Evolutionary conservation across 2,797 vertebrate species (phyloP).

Genomic region (Sebastolobus alascanus): DNA sequence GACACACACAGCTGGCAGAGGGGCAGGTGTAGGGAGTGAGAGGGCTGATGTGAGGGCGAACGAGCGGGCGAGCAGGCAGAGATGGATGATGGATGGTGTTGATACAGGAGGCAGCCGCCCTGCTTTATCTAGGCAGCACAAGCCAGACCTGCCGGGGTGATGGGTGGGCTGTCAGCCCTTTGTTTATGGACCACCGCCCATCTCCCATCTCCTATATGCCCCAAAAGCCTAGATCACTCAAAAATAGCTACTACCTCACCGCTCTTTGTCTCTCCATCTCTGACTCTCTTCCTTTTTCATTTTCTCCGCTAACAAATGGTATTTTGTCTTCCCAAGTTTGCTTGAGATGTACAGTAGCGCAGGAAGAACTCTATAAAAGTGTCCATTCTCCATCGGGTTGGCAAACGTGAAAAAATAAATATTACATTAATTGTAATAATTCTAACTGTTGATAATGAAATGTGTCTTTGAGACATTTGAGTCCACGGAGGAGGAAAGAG

Average conservation of each 20-base stretch:
- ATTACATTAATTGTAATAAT: conserved; percentile 41
- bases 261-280: conserved; percentile 67
- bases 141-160: conserved; percentile 87
- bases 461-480: conserved; percentile 51
- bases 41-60: conserved; percentile 58
- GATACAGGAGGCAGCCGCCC: conserved; percentile 84
- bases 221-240: conserved; percentile 78
- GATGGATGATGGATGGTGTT: conserved; percentile 88
- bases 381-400: conserved; percentile 15
- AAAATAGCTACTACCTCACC: conserved; percentile 70
- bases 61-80: conserved; percentile 63
- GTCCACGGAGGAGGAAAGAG: conserved; percentile 43
- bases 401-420: conserved; percentile 39
- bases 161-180: conserved; percentile 87
- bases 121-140: conserved; percentile 87
- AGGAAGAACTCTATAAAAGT: conserved; percentile 10
- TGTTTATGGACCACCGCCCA: conserved; percentile 87
- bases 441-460: conserved; percentile 51
- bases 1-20: conserved; percentile 51
- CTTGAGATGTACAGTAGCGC: conserved; percentile 43
- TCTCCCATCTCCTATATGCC: conserved; percentile 81
- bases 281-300: conserved; percentile 53
- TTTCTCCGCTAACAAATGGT: conserved; percentile 42
- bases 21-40: conserved; percentile 73
- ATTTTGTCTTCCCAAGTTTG: conserved; percentile 39